Evolutionary conservation across 2,888 invertebrate genomes (phyloP).

Genomic region (Dorcus parallelipipedus): DNA sequence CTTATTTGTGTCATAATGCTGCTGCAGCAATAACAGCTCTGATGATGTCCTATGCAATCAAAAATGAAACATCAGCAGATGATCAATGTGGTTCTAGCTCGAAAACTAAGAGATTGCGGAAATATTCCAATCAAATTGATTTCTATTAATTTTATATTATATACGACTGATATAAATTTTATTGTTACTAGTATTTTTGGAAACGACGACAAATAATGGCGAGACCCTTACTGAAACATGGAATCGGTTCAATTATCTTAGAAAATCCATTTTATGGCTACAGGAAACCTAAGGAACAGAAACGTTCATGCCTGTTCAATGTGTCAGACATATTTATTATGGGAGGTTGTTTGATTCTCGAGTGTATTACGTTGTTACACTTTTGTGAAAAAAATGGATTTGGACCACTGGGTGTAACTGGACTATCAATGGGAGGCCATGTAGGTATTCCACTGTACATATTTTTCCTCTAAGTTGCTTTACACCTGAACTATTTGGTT

Average conservation of each 20-base stretch:
- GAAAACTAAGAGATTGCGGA: too few species aligned
- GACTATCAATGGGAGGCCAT: slow-evolving; percentile 97
- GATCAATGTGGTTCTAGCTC: too few species aligned
- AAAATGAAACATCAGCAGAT: too few species aligned
- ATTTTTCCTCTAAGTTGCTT: neutral
- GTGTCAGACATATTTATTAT: slow-evolving; percentile 98
- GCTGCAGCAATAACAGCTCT: too few species aligned
- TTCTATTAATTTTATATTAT: neutral
- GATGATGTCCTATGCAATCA: too few species aligned
- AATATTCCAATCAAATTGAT: too few species aligned
- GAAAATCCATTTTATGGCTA: slow-evolving; percentile 96
- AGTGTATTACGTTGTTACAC: slow-evolving; percentile 85
- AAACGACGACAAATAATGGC: slow-evolving; percentile 85
- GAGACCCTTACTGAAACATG: slow-evolving; percentile 85
- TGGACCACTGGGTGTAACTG: slow-evolving; percentile 91
- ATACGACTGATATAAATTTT: neutral
- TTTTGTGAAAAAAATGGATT: slow-evolving; percentile 91
- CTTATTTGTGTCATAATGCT: too few species aligned
- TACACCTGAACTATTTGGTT: slow-evolving; percentile 24
- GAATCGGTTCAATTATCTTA: slow-evolving; percentile 88
- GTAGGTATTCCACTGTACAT: slow-evolving; percentile 57
- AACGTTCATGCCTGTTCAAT: slow-evolving; percentile 86
- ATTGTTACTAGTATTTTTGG: slow-evolving; percentile 75
- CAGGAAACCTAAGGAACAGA: slow-evolving; percentile 83
- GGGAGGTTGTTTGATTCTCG: slow-evolving; percentile 95